A percentile compares a stretch with the other conserved stretches of the same genome.
These are phyloP conservation scores for Mythimna albipuncta DNA, from an alignment of 2,888 invertebrate genomes.

Conservation along the genomic window DNA sequence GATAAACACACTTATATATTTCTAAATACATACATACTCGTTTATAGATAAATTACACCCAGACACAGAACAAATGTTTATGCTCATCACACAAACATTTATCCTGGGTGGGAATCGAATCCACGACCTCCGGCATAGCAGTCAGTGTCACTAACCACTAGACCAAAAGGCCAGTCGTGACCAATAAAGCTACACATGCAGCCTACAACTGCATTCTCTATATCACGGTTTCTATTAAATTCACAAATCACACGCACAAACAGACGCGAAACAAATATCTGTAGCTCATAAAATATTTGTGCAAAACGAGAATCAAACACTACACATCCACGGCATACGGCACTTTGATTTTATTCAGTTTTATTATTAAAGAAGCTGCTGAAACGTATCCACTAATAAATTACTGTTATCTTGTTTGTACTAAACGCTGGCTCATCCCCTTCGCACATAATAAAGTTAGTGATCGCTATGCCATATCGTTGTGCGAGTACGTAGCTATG, in stretches of 20 bases:
- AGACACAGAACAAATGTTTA: too few relatives aligned
- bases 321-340: slow-evolving; percentile 25
- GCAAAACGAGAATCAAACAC: slow-evolving; percentile 33
- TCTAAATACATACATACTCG: too few relatives aligned
- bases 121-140: too few relatives aligned
- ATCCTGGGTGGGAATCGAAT: too few relatives aligned
- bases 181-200: not conserved
- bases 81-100: too few relatives aligned
- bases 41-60: too few relatives aligned
- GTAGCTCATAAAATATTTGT: slow-evolving; percentile 52
- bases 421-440: slow-evolving; percentile 28
- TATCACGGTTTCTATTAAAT: slow-evolving; percentile 34
- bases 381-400: slow-evolving; percentile 33
- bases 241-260: slow-evolving; percentile 49
- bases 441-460: slow-evolving; percentile 42
- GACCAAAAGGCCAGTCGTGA: too few relatives aligned
- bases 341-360: slow-evolving; percentile 22
- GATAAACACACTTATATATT: too few relatives aligned
- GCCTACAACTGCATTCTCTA: slow-evolving; percentile 10
- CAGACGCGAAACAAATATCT: slow-evolving; percentile 47
- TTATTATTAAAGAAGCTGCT: slow-evolving; percentile 33
- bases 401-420: slow-evolving; percentile 45
- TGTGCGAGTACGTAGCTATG: slow-evolving; percentile 16
- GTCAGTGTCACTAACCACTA: too few relatives aligned
- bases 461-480: slow-evolving; percentile 25